Evolutionary conservation across 2,888 invertebrate species (phyloP).

Genomic region (Andrena dorsata): DNA sequence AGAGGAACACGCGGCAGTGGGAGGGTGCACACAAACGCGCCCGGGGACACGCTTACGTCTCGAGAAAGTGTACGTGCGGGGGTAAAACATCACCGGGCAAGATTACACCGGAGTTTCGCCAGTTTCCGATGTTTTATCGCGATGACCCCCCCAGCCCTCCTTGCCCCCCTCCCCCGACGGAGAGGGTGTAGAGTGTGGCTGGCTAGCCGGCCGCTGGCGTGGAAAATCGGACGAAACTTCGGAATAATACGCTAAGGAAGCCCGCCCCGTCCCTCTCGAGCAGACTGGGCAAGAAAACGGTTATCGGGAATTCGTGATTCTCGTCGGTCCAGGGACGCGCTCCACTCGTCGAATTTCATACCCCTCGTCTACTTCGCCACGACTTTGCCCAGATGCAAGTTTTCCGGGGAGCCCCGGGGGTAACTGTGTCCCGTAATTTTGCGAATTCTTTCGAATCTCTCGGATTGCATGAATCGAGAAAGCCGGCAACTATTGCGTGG

Average conservation of each 20-base stretch:
- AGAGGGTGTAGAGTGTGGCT: slow-evolving; percentile 28
- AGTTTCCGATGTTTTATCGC: slow-evolving; percentile 81
- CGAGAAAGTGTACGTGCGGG: slow-evolving; percentile 60
- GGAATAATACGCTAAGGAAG: slow-evolving; percentile 60
- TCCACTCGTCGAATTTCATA: slow-evolving; percentile 36
- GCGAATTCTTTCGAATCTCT: neutral
- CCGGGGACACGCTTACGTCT: slow-evolving; percentile 27
- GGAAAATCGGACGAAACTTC: slow-evolving; percentile 70
- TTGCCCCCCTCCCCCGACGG: slow-evolving; percentile 9
- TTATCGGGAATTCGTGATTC: slow-evolving; percentile 43
- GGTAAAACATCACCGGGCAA: slow-evolving; percentile 80
- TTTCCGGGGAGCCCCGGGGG: neutral
- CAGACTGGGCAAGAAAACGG: slow-evolving; percentile 35
- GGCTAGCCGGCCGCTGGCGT: slow-evolving; percentile 43
- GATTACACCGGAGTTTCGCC: slow-evolving; percentile 81
- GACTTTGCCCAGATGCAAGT: neutral
- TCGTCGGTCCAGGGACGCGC: slow-evolving; percentile 14
- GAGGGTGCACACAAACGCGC: slow-evolving; percentile 1
- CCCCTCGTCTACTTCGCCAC: slow-evolving; percentile 8
- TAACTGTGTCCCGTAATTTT: neutral
- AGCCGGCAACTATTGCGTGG: too few relatives aligned
- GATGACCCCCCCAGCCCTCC: slow-evolving; percentile 70
- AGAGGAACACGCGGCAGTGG: neutral
- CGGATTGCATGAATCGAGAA: neutral
- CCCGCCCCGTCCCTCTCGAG: neutral